A percentile compares a stretch with the other conserved stretches of the same genome.
phyloP scores from a whole-genome alignment of 2,888 invertebrate genomes.

The Epirrhoe tristata region DNA sequence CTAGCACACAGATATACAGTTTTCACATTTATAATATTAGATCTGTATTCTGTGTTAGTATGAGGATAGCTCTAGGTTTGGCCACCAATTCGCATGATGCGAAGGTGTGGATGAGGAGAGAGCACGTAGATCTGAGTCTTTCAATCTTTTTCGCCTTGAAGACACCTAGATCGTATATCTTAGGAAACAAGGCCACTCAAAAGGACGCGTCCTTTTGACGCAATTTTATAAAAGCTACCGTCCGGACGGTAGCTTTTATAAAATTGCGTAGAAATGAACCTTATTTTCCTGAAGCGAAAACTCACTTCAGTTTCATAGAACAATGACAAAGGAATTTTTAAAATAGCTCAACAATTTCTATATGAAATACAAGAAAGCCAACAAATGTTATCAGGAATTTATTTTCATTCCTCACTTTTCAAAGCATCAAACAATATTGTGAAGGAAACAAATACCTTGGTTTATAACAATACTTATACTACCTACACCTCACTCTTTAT shows the following conservation, averaged over 20 bases:
- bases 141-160: too few species aligned
- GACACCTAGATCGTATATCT: too few species aligned
- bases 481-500: neutral
- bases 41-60: too few species aligned
- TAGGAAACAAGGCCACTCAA: too few species aligned
- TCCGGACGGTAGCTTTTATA: neutral
- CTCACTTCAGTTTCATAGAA: neutral
- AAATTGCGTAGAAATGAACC: neutral
- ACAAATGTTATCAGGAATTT: conserved; percentile 4
- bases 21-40: too few species aligned
- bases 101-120: too few species aligned
- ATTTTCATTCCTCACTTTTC: neutral
- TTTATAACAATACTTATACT: neutral
- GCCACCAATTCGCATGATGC: too few species aligned
- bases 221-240: neutral
- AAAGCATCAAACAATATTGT: neutral
- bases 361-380: neutral
- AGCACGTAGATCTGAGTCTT: too few species aligned
- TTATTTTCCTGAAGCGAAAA: neutral
- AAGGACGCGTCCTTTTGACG: too few species aligned
- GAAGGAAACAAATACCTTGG: neutral
- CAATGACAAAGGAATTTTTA: neutral
- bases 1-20: too few species aligned
- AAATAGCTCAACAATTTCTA: conserved; percentile 6
- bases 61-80: too few species aligned